These are phyloP conservation scores for Pangasius sanitwongsei DNA, from an alignment of 2,797 vertebrate genomes.

Conservation along the genomic window DNA sequence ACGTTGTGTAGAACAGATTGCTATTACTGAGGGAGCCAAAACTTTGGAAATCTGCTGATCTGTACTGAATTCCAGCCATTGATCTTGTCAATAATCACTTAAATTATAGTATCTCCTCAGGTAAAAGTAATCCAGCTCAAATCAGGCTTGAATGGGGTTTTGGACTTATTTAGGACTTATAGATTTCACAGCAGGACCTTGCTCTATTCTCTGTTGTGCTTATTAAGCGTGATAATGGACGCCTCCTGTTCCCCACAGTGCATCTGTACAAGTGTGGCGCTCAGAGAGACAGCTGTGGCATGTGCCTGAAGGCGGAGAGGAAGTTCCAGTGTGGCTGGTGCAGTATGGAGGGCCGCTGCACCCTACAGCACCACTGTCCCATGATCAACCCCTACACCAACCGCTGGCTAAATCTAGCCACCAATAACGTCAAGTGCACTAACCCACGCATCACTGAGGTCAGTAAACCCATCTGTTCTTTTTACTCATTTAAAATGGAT, in stretches of 20 bases:
- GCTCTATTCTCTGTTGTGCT: not conserved
- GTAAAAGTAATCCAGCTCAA: constrained; percentile 14
- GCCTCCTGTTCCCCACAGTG: constrained; percentile 73
- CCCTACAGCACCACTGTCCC: constrained; percentile 86
- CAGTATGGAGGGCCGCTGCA: constrained; percentile 85
- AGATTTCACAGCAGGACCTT: constrained; percentile 13
- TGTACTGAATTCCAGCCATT: not conserved
- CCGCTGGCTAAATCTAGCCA: constrained; percentile 93
- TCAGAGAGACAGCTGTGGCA: constrained; percentile 95
- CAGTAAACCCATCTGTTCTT: constrained; percentile 58
- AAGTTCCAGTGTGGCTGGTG: constrained; percentile 98
- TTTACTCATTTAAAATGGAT: not conserved
- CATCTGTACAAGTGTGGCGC: constrained; percentile 96
- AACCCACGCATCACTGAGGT: constrained; percentile 98
- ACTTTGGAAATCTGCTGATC: not conserved
- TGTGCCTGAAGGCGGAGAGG: constrained; percentile 92
- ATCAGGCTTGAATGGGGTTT: not conserved
- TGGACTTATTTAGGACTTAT: constrained; percentile 8
- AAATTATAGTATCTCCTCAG: not conserved
- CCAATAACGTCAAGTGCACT: constrained; percentile 92
- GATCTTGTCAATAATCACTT: constrained; percentile 8
- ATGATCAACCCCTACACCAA: constrained; percentile 76
- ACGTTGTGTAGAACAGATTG: not conserved
- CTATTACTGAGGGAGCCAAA: not conserved
- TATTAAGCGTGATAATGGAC: constrained; percentile 5